Percentiles rank a stretch among this genome's conserved stretches.
phyloP scores from a whole-genome alignment of 2,113 vertebrate genomes.

The Australoheros scitulus region DNA sequence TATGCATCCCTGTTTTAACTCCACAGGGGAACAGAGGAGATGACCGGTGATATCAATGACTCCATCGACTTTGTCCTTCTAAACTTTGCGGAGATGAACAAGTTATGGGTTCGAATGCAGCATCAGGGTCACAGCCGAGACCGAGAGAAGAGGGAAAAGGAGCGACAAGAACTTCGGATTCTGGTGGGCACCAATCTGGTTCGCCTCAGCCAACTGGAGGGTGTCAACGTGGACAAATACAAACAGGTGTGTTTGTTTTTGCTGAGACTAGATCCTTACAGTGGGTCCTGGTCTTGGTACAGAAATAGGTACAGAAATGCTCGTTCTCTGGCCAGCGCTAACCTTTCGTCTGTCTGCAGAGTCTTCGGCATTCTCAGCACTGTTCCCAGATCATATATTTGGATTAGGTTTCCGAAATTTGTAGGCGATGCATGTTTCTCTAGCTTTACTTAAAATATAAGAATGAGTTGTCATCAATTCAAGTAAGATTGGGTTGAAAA shows the following conservation, averaged over 20 bases:
- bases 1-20: background rate
- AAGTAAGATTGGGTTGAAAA: background rate
- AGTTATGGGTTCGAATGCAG: constrained; percentile 98
- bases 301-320: background rate
- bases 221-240: constrained; percentile 96
- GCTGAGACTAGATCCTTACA: background rate
- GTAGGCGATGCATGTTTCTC: background rate
- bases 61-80: constrained; percentile 97
- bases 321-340: background rate
- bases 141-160: constrained; percentile 94
- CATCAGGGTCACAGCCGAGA: constrained; percentile 98
- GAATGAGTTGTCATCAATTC: rapidly evolving
- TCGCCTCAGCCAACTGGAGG: constrained; percentile 96
- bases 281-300: background rate
- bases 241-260: constrained; percentile 85
- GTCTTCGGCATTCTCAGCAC: background rate
- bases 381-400: background rate
- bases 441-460: background rate
- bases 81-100: constrained; percentile 99
- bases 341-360: too few species aligned
- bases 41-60: constrained; percentile 96
- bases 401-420: background rate
- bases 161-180: constrained; percentile 95
- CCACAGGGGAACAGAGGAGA: constrained; percentile 86
- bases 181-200: constrained; percentile 97